Evolutionary conservation across 2,888 invertebrate genomes (phyloP).

Genomic region (Pseudococcus longispinus): DNA sequence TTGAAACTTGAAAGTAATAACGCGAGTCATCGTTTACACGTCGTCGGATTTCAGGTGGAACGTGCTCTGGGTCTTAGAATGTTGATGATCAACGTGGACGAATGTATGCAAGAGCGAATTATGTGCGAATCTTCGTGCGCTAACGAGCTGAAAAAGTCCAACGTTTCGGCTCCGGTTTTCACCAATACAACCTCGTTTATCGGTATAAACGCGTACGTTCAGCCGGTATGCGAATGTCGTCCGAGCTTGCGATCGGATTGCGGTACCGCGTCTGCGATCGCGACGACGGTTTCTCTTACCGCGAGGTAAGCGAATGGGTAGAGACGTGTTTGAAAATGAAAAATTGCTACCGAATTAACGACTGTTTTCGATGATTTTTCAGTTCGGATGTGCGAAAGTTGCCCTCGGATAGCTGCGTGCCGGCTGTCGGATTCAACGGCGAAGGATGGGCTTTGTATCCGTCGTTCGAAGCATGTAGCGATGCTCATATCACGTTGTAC

Average conservation of each 20-base stretch:
- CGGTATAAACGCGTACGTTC: conserved; percentile 84
- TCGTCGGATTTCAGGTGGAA: conserved; percentile 51
- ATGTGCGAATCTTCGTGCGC: conserved; percentile 78
- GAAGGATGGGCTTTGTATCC: conserved; percentile 93
- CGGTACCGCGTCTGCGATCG: background rate
- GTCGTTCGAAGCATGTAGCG: conserved; percentile 84
- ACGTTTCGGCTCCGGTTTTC: conserved; percentile 81
- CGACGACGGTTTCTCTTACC: background rate
- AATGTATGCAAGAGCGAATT: conserved; percentile 79
- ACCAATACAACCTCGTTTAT: conserved; percentile 94
- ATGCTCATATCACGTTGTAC: conserved; percentile 81
- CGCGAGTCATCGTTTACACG: background rate
- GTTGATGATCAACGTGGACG: conserved; percentile 89
- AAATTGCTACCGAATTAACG: background rate
- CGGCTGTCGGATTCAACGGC: conserved; percentile 87
- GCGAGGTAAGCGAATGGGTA: background rate
- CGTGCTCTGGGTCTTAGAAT: conserved; percentile 72
- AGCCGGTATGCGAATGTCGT: conserved; percentile 77
- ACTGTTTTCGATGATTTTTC: background rate
- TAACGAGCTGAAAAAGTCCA: conserved; percentile 77
- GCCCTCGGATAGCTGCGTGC: conserved; percentile 74
- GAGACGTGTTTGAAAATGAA: too few relatives aligned
- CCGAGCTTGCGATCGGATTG: conserved; percentile 57
- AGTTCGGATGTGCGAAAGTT: conserved; percentile 59
- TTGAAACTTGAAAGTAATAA: too few relatives aligned